Evolutionary conservation across 2,113 vertebrate species (phyloP), one percentile per base, ranked within the genome.

Genomic region (Siphamia tubifer): DNA sequence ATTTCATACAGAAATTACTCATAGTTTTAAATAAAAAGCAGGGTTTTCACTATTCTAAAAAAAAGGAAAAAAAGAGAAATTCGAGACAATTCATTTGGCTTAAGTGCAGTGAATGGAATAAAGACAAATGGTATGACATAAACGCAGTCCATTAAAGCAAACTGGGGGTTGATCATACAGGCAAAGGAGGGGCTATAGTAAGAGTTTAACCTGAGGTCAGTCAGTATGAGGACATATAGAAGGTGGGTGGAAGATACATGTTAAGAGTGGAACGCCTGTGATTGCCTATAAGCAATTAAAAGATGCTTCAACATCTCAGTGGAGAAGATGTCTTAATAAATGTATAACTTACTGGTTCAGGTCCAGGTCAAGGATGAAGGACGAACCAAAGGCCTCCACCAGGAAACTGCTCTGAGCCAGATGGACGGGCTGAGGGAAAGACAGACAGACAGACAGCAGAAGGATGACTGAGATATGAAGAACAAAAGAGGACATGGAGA

Each of bases 281-380:
- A 40, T 8, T 27, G 56, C 35, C 35, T 32, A 13, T 31, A 40
- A 35, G 27, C 27, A 5, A 25, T 30, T 40, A n/a, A 48, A 17
- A 28, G 23, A 13, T 4, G 2, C 30, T 38, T 30, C 21, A 5
- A 23, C 21, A 8, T 43, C 1, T 47, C 39, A 20, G 56, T 31
- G 58, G 19, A 10, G 20, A 9, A 39, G 48, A 44, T 28, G 28
- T 68, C 24, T 17, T 12, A 28, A 54, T 5, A 23, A 31, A 60
- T 35, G 31, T 13, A n/a, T n/a, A 44, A 91, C 95, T 94, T 90
- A 98, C 96, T 98, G 95, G 90, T 97, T 98, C 40, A 98, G 89
- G 52, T 90, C 93, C 74, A 98, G 93, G 84, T 98, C 96, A 75
- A 98, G 90, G 65, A 94, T 92, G 89, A 98, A 98, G 68, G 92